A percentile compares a stretch with the other conserved stretches of the same genome.
Evolutionary conservation across 1,140 invertebrate species (phyloP).

Genomic region (Babylonia areolata): DNA sequence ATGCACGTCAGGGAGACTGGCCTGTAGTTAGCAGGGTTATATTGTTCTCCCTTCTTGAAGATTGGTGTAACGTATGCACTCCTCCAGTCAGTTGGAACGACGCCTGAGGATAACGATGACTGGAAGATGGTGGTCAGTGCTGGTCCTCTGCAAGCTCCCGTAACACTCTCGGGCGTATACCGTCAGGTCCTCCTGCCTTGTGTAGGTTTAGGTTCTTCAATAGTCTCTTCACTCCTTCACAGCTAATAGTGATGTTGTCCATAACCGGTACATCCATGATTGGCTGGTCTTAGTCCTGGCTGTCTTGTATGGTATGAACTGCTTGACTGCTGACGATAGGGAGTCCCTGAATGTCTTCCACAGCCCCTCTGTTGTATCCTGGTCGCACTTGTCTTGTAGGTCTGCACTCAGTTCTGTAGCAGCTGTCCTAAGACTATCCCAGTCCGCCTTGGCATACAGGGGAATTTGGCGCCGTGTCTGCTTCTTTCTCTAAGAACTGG

Average conservation of each 20-base stretch:
- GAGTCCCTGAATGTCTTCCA: neutral
- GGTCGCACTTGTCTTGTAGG: neutral
- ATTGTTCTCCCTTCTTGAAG: too few relatives aligned
- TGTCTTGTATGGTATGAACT: slow-evolving; percentile 35
- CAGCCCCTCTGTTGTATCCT: neutral
- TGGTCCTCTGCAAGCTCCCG: neutral
- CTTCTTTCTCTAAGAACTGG: neutral
- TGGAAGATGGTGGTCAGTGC: too few relatives aligned
- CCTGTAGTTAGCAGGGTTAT: slow-evolving; percentile 48
- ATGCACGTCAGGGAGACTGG: slow-evolving; percentile 46
- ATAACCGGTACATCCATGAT: neutral
- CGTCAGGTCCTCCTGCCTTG: slow-evolving; percentile 14
- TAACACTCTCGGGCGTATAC: too few relatives aligned
- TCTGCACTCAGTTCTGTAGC: neutral
- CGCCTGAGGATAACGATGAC: too few relatives aligned
- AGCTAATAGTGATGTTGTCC: neutral
- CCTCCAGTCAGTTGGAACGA: too few relatives aligned
- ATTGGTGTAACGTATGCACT: too few relatives aligned
- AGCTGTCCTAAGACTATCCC: neutral
- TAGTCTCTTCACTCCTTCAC: neutral
- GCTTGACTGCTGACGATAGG: neutral
- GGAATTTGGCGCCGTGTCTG: neutral
- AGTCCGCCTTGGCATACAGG: neutral
- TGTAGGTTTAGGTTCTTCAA: neutral
- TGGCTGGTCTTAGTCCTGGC: slow-evolving; percentile 14